Percentiles rank a stretch among this genome's conserved stretches.
phyloP scores from a whole-genome alignment of 1,140 invertebrate species.

The Euborellia annulipes region DNA sequence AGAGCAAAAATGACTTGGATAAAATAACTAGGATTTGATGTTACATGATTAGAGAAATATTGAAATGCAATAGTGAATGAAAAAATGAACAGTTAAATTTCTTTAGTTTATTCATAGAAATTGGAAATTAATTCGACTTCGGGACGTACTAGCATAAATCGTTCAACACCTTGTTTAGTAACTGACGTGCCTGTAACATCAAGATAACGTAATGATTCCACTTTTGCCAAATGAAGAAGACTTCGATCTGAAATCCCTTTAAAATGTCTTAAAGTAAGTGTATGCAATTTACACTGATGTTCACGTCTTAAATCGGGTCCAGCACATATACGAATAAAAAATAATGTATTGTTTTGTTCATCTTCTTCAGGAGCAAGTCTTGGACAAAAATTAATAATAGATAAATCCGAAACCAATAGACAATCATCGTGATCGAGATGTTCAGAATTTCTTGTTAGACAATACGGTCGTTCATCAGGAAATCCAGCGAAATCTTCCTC shows the following conservation, averaged over 20 bases:
- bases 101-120: slow-evolving; percentile 15
- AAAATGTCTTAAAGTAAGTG: slow-evolving; percentile 37
- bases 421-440: no score
- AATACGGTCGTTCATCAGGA: no score
- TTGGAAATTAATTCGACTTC: slow-evolving; percentile 34
- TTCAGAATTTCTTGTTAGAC: no score
- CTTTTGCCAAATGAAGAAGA: slow-evolving; percentile 39
- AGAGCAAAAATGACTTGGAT: no score
- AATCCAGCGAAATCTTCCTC: no score
- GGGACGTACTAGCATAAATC: slow-evolving; percentile 32
- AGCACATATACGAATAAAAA: slow-evolving; percentile 6
- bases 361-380: slow-evolving; percentile 11
- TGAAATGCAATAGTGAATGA: no score
- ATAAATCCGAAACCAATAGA: no score
- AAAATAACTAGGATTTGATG: no score
- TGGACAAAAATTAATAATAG: background rate
- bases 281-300: slow-evolving; percentile 13
- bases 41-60: no score
- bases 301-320: slow-evolving; percentile 3
- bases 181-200: slow-evolving; percentile 45
- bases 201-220: slow-evolving; percentile 35
- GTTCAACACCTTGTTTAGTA: slow-evolving; percentile 33
- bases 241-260: slow-evolving; percentile 43
- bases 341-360: slow-evolving; percentile 22
- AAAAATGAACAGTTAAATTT: no score